Base-by-base conservation (phyloP, 2,113 vertebrate genomes). In the Percina caprodes region DNA sequence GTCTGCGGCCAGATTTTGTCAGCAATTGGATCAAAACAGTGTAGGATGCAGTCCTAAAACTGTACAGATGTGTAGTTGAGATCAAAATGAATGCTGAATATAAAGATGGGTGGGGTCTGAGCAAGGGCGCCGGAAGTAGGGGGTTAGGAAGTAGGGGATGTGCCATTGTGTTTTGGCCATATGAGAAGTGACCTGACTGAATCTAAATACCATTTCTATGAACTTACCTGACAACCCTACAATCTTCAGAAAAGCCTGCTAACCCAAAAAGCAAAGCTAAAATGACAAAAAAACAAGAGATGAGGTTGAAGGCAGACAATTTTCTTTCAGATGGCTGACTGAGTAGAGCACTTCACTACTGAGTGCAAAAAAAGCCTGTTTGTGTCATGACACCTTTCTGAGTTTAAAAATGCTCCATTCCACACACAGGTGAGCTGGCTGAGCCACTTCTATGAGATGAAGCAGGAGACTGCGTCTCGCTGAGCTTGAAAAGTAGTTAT, bases 351-450 rank as follows among this genome's bases (percentile, higher is more conserved):
- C 58, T 68, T 86, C 63, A 74, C 56, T 21, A 26, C 75, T 45
- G 77, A 88, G 74, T 68, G 74, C 63, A 56, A 82, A 86, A 79
- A 67, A 76, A 81, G 65, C n/a, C 56, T 66, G 68, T 65, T 85
- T 84, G 77, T 79, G 80, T 84, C 83, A 76, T 73, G 77, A 86
- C 63, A 81, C 67, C 79, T 73, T 70, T 85, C 74, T 73, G 58
- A 69, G 55, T 80, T 82, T 66, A 69, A 72, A 85, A 82, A 85
- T 59, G 76, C 52, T 48, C 23, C 18, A 24, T n/a, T 79, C 58
- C 78, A 72, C 54, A 74, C 71, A 63, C 21, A 76, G 73, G 69
- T 74, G 71, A 71, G 60, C 77, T 52, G 11, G 66, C 60, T 74
- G 24, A 86, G 30, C 63, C 65, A 14, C 69, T 81, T 79, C 52